Evolutionary conservation across 2,797 vertebrate species (phyloP), one percentile per base, ranked within the genome.

Genomic region (Bufotes viridis): DNA sequence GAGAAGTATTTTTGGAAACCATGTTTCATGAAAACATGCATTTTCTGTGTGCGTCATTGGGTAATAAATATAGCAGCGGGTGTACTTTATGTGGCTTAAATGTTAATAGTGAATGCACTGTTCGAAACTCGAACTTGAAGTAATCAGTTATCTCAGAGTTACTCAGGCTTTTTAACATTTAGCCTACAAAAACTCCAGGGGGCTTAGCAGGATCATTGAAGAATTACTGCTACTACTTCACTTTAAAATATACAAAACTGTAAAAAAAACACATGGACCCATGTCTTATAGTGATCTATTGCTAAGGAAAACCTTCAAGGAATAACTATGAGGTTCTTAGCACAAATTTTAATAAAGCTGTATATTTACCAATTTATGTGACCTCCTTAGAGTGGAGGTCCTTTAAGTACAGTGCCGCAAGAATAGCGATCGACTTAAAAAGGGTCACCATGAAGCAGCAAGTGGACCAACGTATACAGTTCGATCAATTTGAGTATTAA

Each of bases 91-190:
- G 58, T 76, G 69, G 69, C 49, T 76, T 58, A 34, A 81, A 86
- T 78, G 49, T 13, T 82, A 78, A 89, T 81, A 86, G 88, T 89
- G 78, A 55, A 82, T 67, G 60, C 26, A 89, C 84, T 89, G 84
- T 89, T 86, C 87, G 78, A 29, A 49, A 65, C 11, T 49, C 58
- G 29, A 61, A 60, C 55, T 67, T 17, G 17, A 63, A 82, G 78
- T 55, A 24, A 65, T 85, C 26, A 53, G 26, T 86, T 69, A 61
- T 74, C 72, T 82, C 84, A 61, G 51, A 89, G 60, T 81, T 89
- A 89, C 70, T 69, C 13, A 60, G 69, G 18, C 72, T 17, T 70
- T 78, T 84, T 88, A 72, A 74, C 53, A 57, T 86, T 86, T 69
- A 67, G 55, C 58, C 70, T 14, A 61, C 51, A 67, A 57, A 78